Evolutionary conservation across 1,140 invertebrate species (phyloP), one percentile per base, ranked within the genome.

Genomic region (Araneus ventricosus): DNA sequence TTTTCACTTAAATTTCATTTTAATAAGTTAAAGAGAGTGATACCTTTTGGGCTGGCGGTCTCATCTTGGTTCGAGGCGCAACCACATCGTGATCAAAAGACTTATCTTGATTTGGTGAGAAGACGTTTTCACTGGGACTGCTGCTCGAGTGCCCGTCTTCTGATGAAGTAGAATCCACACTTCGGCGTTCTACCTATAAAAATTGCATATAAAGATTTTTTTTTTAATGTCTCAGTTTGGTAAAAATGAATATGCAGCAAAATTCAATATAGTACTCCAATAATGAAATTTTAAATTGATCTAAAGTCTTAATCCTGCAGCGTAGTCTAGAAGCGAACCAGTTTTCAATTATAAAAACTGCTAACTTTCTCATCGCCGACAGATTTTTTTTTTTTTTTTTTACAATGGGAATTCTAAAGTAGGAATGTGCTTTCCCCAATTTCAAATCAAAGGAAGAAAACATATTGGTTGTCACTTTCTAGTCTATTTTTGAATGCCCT

Each of bases 91-190:
- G n/a, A n/a, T 27, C 79, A 37, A 92, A 92, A 4, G 82, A 27
- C n/a, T 86, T 85, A 52, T 92, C 90, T 52, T 61, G 79, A 34
- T 92, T 67, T n/a, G 90, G 90, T 24, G 80, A 86, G 52, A 92
- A 92, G 79, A 92, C 90, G 41, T 45, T 92, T 39, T 57, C 37
- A 22, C 82, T 92, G 8, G 80, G 90, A 70, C 90, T 92, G 61
- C 90, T 91, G 37, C 90, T 92, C 2, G 80, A 70, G 24, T 86
- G 90, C 5, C 86, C 91, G 4, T 93, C 91, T 27, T 93, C 91
- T 10, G 91, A 93, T 17, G 84, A 93, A 1, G 63, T 92, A 4
- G 90, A 92, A 41, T 92, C 90, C 14, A 92, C 90, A 57, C 90
- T 92, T 52, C 90, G 79, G 8, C 90, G 80, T 52, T 86, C 90